Evolutionary conservation across 2,797 vertebrate species (phyloP).

Genomic region (Huso huso): DNA sequence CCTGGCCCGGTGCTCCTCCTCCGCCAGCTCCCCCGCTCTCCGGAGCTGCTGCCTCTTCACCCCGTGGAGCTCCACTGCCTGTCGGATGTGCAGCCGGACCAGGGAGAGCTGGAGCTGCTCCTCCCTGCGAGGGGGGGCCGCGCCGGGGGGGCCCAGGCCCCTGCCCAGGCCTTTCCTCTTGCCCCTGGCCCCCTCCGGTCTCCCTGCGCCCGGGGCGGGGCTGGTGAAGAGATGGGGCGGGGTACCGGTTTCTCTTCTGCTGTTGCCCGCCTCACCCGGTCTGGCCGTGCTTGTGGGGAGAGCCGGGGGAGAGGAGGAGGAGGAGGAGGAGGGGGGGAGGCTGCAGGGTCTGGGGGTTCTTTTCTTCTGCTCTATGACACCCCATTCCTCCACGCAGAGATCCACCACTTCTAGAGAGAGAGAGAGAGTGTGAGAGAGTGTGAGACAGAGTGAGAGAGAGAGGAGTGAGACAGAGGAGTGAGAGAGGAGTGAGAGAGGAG

Average conservation of each 20-base stretch:
- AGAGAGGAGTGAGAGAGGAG: too few relatives aligned
- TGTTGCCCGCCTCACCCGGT: conserved; percentile 61
- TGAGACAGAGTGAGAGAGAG: neutral
- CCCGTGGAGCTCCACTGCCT: conserved; percentile 71
- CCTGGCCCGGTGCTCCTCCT: conserved; percentile 69
- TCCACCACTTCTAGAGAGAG: conserved; percentile 32
- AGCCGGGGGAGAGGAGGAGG: conserved; percentile 59
- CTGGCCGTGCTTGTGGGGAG: conserved; percentile 51
- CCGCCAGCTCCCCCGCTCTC: conserved; percentile 68
- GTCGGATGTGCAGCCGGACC: conserved; percentile 64
- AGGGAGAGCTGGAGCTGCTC: conserved; percentile 71
- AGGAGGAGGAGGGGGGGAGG: conserved; percentile 40
- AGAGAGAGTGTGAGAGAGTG: neutral
- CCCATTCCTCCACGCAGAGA: neutral
- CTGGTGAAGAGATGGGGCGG: conserved; percentile 52
- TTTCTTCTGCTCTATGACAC: neutral
- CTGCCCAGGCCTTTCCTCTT: conserved; percentile 19
- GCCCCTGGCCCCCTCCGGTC: conserved; percentile 57
- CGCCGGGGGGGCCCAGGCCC: neutral
- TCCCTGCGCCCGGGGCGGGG: conserved; percentile 58
- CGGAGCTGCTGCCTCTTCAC: conserved; percentile 72
- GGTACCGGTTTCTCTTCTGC: conserved; percentile 51
- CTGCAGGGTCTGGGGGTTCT: conserved; percentile 25
- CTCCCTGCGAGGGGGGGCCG: conserved; percentile 26
- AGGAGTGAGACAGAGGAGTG: too few relatives aligned